Conservation (phyloP, 2,797 vertebrate species). For the Catostomus latipinnis region DNA sequence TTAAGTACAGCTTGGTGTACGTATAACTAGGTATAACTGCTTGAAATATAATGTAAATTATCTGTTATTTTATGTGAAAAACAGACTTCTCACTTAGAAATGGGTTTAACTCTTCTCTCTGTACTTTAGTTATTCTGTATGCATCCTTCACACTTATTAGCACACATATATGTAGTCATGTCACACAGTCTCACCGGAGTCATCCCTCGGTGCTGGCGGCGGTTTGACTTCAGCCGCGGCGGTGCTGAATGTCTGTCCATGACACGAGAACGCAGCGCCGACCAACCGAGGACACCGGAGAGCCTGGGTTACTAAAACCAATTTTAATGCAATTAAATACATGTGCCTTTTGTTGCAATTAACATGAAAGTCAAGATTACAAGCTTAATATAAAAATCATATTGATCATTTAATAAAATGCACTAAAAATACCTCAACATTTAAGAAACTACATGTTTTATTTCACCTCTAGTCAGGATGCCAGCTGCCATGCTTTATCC, state of each 20-base stretch:
- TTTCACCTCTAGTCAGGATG: constrained; percentile 73
- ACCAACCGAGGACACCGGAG: constrained; percentile 58
- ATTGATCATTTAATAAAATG: neutral
- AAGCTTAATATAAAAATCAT: too few species aligned
- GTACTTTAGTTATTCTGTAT: neutral
- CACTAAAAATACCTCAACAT: neutral
- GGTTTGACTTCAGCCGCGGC: constrained; percentile 59
- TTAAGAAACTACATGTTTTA: neutral
- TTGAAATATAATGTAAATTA: too few species aligned
- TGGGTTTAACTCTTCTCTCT: constrained; percentile 2
- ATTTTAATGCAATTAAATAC: neutral
- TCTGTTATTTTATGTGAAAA: too few species aligned
- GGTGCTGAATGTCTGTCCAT: constrained; percentile 60
- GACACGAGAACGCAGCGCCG: constrained; percentile 38
- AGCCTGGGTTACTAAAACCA: constrained; percentile 67
- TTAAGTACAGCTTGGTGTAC: too few species aligned
- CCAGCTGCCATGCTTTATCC: constrained; percentile 74
- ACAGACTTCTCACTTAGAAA: too few species aligned
- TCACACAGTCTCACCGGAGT: constrained; percentile 43
- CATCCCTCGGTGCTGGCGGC: constrained; percentile 41
- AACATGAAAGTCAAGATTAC: too few species aligned
- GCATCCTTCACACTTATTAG: neutral
- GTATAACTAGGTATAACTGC: too few species aligned
- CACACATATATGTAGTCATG: neutral
- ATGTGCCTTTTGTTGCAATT: too few species aligned